phyloP scores from a whole-genome alignment of 2,113 vertebrate genomes.

The Barbus barbus region DNA sequence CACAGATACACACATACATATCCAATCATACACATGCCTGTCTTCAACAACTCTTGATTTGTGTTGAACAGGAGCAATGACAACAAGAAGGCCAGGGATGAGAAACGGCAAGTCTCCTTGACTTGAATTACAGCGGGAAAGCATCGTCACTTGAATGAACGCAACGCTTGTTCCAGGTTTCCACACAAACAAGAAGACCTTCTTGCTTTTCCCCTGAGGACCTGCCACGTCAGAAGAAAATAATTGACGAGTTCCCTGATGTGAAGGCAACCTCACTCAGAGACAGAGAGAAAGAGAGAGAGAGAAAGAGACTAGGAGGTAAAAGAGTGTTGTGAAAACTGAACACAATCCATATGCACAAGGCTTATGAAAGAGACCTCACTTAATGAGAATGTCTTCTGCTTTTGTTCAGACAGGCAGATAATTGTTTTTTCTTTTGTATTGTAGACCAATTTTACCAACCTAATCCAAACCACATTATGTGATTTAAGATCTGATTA shows the following conservation, averaged over 20 bases:
- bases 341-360: not conserved
- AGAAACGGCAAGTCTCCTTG: slow-evolving; percentile 67
- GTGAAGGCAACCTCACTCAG: slow-evolving; percentile 55
- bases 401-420: not conserved
- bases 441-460: not conserved
- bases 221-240: slow-evolving; percentile 74
- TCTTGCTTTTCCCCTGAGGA: slow-evolving; percentile 71
- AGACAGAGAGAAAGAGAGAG: slow-evolving; percentile 13
- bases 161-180: slow-evolving; percentile 72
- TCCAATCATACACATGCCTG: slow-evolving; percentile 63
- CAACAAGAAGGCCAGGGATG: slow-evolving; percentile 44
- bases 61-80: slow-evolving; percentile 68
- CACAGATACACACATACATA: slow-evolving; percentile 51
- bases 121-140: slow-evolving; percentile 79
- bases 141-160: slow-evolving; percentile 76
- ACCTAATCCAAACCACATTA: not conserved
- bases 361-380: not conserved
- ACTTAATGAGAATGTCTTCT: not conserved
- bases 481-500: not conserved
- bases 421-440: not conserved
- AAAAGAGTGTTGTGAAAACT: slow-evolving; percentile 13
- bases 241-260: slow-evolving; percentile 80
- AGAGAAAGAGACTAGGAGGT: not conserved
- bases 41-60: slow-evolving; percentile 75
- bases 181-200: slow-evolving; percentile 77